Evolutionary conservation across 2,888 invertebrate species (phyloP).

Genomic region (Hanleya hanleyi): DNA sequence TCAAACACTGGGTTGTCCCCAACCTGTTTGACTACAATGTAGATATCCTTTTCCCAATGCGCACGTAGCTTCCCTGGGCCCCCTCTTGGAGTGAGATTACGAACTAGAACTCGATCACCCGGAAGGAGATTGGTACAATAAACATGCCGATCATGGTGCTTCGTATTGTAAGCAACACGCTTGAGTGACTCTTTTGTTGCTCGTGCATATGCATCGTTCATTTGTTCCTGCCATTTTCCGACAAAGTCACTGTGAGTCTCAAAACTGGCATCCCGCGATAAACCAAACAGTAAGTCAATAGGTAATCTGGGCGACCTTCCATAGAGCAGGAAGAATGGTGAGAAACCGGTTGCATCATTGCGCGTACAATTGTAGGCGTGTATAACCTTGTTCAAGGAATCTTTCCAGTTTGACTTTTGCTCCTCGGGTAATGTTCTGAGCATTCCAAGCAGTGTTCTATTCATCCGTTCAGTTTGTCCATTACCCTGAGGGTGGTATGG

Average conservation of each 20-base stretch:
- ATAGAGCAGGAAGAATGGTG: slow-evolving; percentile 1
- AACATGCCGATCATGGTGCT: slow-evolving; percentile 7
- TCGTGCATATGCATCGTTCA: slow-evolving; percentile 6
- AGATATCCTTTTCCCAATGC: slow-evolving; percentile 15
- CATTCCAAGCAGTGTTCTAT: background rate
- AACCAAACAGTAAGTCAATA: background rate
- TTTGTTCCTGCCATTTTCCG: background rate
- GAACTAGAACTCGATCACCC: slow-evolving; percentile 19
- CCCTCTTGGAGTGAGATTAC: background rate
- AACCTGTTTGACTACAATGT: slow-evolving; percentile 2
- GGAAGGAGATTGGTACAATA: background rate
- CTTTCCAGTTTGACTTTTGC: background rate
- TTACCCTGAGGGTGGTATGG: background rate
- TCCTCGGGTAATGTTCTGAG: background rate
- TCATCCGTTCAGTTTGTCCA: background rate
- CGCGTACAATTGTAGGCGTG: background rate
- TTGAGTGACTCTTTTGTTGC: background rate
- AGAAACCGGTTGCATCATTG: background rate
- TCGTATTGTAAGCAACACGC: background rate
- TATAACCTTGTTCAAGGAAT: background rate
- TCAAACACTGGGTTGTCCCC: slow-evolving; percentile 23
- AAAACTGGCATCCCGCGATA: background rate
- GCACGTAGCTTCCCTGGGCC: slow-evolving; percentile 11
- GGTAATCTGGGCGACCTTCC: background rate
- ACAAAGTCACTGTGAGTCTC: background rate